A percentile compares a stretch with the other conserved stretches of the same genome.
Evolutionary conservation across 1,140 invertebrate species (phyloP).

Genomic region (Drosophila littoralis): DNA sequence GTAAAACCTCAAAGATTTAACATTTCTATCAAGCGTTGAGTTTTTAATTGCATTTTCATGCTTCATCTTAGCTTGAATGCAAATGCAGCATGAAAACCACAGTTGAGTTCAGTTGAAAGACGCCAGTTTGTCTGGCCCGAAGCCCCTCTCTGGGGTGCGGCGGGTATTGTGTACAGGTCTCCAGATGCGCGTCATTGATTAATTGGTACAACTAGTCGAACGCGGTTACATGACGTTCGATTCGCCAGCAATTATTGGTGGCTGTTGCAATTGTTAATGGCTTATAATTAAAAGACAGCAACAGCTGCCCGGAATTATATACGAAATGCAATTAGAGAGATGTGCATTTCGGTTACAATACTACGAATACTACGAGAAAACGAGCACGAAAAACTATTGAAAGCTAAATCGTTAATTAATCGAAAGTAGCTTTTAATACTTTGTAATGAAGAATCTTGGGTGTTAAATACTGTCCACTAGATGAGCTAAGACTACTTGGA

Average conservation of each 20-base stretch:
- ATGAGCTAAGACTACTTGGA: not conserved
- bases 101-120: not conserved
- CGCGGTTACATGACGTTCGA: slow-evolving; percentile 45
- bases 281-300: slow-evolving; percentile 40
- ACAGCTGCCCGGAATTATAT: slow-evolving; percentile 19
- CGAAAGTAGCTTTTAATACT: not conserved
- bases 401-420: not conserved
- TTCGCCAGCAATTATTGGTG: slow-evolving; percentile 37
- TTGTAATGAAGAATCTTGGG: not conserved
- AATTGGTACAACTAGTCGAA: slow-evolving; percentile 28
- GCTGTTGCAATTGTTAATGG: slow-evolving; percentile 44
- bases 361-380: not conserved
- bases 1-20: not conserved
- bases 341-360: not conserved
- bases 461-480: not conserved
- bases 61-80: not conserved
- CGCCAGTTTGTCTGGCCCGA: slow-evolving; percentile 18
- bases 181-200: slow-evolving; percentile 31
- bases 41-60: not conserved
- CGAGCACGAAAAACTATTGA: not conserved
- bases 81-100: not conserved
- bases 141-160: not conserved
- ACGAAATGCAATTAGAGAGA: slow-evolving; percentile 6
- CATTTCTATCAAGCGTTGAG: not conserved
- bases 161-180: not conserved